Conservation (phyloP, 2,888 invertebrate genomes). For the Hermaeophaga mercurialis region DNA sequence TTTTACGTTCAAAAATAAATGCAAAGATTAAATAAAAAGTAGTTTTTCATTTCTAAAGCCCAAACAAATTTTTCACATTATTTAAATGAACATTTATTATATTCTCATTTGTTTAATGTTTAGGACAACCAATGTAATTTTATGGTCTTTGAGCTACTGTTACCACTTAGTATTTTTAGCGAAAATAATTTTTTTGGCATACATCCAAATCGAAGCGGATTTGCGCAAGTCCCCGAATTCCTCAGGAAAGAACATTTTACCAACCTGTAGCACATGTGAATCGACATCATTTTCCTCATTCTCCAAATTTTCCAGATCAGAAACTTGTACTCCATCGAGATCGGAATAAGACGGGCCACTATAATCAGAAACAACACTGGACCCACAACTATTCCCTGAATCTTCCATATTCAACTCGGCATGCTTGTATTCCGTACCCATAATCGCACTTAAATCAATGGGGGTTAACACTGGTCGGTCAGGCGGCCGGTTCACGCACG, state of each 20-base stretch:
- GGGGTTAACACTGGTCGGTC: conserved; percentile 16
- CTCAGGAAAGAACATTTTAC: conserved; percentile 26
- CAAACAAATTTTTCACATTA: too few relatives aligned
- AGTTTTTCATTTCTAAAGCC: too few relatives aligned
- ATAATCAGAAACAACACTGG: conserved; percentile 56
- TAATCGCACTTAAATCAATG: conserved; percentile 44
- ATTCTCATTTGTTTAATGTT: too few relatives aligned
- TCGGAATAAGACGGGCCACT: conserved; percentile 61
- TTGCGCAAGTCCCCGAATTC: conserved; percentile 11
- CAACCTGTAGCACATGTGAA: conserved; percentile 53
- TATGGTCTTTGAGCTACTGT: too few relatives aligned
- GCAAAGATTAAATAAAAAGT: too few relatives aligned
- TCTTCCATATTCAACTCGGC: conserved; percentile 55
- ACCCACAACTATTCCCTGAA: conserved; percentile 58
- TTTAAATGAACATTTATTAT: too few relatives aligned
- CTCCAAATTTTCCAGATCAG: conserved; percentile 58
- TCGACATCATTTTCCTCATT: conserved; percentile 57
- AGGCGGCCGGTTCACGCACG: conserved; percentile 12
- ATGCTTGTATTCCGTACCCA: conserved; percentile 55
- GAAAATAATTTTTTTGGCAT: too few relatives aligned
- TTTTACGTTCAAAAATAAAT: too few relatives aligned
- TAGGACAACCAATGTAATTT: too few relatives aligned
- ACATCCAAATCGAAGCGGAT: too few relatives aligned
- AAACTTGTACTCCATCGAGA: conserved; percentile 64
- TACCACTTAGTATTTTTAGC: too few relatives aligned